Conservation (phyloP, 2,888 invertebrate species). For the Lordiphosa andalusiaca region DNA sequence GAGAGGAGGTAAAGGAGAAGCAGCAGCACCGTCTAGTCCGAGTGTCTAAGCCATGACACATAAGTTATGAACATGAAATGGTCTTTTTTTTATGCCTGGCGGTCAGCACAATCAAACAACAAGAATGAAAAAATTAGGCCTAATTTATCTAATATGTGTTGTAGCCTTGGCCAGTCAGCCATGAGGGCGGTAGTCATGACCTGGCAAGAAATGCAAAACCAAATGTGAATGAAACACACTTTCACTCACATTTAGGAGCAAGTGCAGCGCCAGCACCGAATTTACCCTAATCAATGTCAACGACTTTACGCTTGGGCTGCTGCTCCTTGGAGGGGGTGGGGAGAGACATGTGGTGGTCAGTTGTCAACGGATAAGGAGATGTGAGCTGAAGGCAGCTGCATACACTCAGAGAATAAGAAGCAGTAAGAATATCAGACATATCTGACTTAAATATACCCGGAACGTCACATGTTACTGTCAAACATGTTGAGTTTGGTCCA, state of each 20-base stretch:
- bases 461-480: no score
- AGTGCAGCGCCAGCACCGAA: constrained; percentile 23
- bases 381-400: constrained; percentile 18
- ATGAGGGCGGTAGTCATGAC: constrained; percentile 49
- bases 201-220: constrained; percentile 50
- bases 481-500: no score
- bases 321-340: constrained; percentile 32
- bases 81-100: constrained; percentile 13
- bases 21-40: constrained; percentile 36
- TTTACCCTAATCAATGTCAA: constrained; percentile 71
- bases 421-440: no score
- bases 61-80: constrained; percentile 44
- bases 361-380: constrained; percentile 44
- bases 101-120: constrained; percentile 18
- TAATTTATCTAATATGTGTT: constrained; percentile 65
- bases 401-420: neutral
- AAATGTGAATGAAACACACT: constrained; percentile 7
- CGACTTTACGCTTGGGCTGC: constrained; percentile 66
- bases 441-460: no score
- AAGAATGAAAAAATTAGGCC: constrained; percentile 51
- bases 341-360: constrained; percentile 39
- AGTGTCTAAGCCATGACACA: constrained; percentile 62
- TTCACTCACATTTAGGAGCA: neutral
- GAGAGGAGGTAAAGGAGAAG: neutral
- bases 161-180: constrained; percentile 28